Conservation (phyloP, 2,888 invertebrate genomes). For the Nemurella pictetii region DNA sequence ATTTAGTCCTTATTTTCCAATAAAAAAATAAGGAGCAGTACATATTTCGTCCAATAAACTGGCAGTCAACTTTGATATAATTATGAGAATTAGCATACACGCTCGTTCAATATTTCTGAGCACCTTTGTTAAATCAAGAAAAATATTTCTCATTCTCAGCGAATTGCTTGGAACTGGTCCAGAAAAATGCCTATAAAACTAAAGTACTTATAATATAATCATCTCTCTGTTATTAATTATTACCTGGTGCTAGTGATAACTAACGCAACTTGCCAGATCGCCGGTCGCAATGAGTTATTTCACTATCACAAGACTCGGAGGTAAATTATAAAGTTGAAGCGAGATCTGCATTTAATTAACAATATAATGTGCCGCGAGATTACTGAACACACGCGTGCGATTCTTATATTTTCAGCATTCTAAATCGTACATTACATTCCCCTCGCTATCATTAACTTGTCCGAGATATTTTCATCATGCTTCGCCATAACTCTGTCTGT, state of each 20-base stretch:
- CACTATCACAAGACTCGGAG: neutral
- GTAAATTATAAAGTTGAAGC: neutral
- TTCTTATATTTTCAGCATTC: neutral
- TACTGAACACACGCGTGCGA: neutral
- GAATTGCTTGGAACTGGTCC: neutral
- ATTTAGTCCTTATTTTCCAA: neutral
- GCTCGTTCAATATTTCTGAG: too few species aligned
- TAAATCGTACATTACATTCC: neutral
- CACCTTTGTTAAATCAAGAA: neutral
- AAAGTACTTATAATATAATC: neutral
- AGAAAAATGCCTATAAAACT: neutral
- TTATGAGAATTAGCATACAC: too few species aligned
- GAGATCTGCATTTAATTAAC: neutral
- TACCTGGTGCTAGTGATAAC: too few species aligned
- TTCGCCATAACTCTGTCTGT: neutral
- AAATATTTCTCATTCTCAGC: too few species aligned
- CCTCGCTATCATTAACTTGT: neutral
- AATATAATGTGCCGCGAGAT: neutral
- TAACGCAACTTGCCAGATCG: too few species aligned
- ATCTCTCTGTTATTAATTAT: neutral
- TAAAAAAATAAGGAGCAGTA: too few species aligned
- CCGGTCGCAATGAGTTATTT: too few species aligned
- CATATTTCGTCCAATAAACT: too few species aligned
- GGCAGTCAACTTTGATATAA: too few species aligned
- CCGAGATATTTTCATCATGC: slow-evolving; percentile 1